Evolutionary conservation across 2,797 vertebrate genomes (phyloP).

Genomic region (Sciaenops ocellatus): DNA sequence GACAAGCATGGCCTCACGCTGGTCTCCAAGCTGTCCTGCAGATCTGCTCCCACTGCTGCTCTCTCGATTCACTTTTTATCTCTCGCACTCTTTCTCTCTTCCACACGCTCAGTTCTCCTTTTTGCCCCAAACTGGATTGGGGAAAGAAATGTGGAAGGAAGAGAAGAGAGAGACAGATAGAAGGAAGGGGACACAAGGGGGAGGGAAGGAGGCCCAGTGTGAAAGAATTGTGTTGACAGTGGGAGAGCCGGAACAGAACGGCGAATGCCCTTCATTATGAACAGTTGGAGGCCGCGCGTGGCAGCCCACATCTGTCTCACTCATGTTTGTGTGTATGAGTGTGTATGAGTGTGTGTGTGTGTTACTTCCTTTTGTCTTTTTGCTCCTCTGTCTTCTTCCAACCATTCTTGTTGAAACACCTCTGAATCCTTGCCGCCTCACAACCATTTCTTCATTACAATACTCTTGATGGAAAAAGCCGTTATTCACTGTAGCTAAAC

Average conservation of each 20-base stretch:
- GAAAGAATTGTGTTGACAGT: conserved; percentile 67
- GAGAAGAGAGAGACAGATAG: conserved; percentile 31
- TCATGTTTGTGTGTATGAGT: conserved; percentile 34
- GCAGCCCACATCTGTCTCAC: conserved; percentile 73
- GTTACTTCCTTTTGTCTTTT: conserved; percentile 29
- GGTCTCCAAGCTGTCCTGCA: conserved; percentile 86
- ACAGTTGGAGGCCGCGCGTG: conserved; percentile 58
- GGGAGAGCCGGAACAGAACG: conserved; percentile 63
- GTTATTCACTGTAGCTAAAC: conserved; percentile 56
- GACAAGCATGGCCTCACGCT: conserved; percentile 81
- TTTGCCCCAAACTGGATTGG: conserved; percentile 45
- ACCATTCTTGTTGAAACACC: conserved; percentile 28
- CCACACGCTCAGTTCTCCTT: conserved; percentile 10
- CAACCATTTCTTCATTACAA: conserved; percentile 55
- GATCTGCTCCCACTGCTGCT: conserved; percentile 63
- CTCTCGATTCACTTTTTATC: conserved; percentile 19
- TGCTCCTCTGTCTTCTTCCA: conserved; percentile 5
- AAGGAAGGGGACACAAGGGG: conserved; percentile 33
- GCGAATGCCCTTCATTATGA: conserved; percentile 77
- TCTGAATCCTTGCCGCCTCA: conserved; percentile 42
- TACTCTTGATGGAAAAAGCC: conserved; percentile 48
- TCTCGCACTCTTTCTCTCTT: conserved; percentile 2
- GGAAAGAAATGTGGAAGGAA: conserved; percentile 20
- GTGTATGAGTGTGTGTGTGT: neutral
- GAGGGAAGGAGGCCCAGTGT: conserved; percentile 34